These are phyloP conservation scores for Hippopotamus amphibius DNA, from an alignment of 2,113 vertebrate genomes.

Conservation along the genomic window DNA sequence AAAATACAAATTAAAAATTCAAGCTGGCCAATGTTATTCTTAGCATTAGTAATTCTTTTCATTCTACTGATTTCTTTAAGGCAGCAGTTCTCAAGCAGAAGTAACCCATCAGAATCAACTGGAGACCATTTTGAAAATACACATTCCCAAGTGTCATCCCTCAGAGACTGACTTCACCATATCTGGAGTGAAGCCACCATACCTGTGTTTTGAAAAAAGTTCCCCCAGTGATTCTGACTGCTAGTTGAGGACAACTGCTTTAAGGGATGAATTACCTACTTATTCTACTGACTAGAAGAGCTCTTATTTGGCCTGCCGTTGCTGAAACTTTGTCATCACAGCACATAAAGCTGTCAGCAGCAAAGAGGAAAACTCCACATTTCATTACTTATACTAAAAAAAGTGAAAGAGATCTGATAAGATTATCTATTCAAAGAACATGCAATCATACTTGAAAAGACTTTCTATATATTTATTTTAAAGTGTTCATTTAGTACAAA, in stretches of 20 bases:
- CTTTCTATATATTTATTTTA: slow-evolving; percentile 70
- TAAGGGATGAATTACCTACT: not conserved
- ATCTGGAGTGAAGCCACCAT: not conserved
- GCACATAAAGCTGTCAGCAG: not conserved
- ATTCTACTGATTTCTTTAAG: not conserved
- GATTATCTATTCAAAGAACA: slow-evolving; percentile 58
- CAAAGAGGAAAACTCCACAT: not conserved
- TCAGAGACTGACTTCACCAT: not conserved
- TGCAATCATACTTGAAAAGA: slow-evolving; percentile 65
- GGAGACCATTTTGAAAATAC: not conserved
- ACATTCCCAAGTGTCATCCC: not conserved
- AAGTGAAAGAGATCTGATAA: not conserved
- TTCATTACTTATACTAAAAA: slow-evolving; percentile 18
- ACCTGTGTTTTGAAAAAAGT: not conserved
- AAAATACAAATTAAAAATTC: slow-evolving; percentile 49
- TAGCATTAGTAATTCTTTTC: not conserved
- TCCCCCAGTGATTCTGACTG: not conserved
- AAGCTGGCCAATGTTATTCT: not conserved
- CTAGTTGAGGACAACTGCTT: not conserved
- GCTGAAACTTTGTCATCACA: not conserved
- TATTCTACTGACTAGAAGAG: not conserved
- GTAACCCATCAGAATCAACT: not conserved
- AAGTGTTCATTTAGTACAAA: slow-evolving; percentile 63
- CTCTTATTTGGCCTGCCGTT: not conserved
- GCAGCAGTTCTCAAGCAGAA: not conserved